These are phyloP conservation scores for Dryobotodes eremita DNA, from an alignment of 2,888 invertebrate genomes.

Conservation along the genomic window DNA sequence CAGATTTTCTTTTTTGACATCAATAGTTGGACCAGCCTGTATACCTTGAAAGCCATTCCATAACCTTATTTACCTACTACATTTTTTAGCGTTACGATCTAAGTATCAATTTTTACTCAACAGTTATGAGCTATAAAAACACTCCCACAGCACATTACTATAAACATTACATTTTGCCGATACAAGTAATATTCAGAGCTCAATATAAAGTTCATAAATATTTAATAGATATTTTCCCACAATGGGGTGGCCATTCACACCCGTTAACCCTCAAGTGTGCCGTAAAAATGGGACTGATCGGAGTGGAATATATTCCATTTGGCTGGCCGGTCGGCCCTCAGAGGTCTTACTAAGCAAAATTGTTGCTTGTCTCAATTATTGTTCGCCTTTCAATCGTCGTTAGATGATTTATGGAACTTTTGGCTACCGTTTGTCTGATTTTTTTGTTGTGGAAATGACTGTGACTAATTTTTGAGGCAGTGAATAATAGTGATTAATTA, in stretches of 20 bases:
- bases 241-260: slow-evolving; percentile 89
- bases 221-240: slow-evolving; percentile 90
- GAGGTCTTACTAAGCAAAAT: slow-evolving; percentile 84
- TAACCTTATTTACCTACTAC: slow-evolving; percentile 45
- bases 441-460: slow-evolving; percentile 34
- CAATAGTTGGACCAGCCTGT: too few relatives aligned
- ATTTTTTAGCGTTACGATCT: slow-evolving; percentile 65
- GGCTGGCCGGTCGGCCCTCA: slow-evolving; percentile 70
- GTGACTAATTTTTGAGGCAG: slow-evolving; percentile 21
- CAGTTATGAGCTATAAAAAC: slow-evolving; percentile 74
- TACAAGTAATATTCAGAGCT: slow-evolving; percentile 77
- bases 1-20: too few relatives aligned
- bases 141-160: slow-evolving; percentile 75
- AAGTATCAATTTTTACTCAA: slow-evolving; percentile 71
- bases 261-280: slow-evolving; percentile 86
- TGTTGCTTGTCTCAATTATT: slow-evolving; percentile 81
- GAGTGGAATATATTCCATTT: slow-evolving; percentile 82
- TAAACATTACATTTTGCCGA: slow-evolving; percentile 78
- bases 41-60: slow-evolving; percentile 29
- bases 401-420: slow-evolving; percentile 54
- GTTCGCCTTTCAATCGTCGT: slow-evolving; percentile 71
- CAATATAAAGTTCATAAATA: slow-evolving; percentile 87
- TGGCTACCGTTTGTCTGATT: slow-evolving; percentile 31
- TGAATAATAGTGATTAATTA: slow-evolving; percentile 47
- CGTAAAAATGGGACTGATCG: slow-evolving; percentile 85